Evolutionary conservation across 2,888 invertebrate genomes (phyloP).

Genomic region (Tholera decimalis): DNA sequence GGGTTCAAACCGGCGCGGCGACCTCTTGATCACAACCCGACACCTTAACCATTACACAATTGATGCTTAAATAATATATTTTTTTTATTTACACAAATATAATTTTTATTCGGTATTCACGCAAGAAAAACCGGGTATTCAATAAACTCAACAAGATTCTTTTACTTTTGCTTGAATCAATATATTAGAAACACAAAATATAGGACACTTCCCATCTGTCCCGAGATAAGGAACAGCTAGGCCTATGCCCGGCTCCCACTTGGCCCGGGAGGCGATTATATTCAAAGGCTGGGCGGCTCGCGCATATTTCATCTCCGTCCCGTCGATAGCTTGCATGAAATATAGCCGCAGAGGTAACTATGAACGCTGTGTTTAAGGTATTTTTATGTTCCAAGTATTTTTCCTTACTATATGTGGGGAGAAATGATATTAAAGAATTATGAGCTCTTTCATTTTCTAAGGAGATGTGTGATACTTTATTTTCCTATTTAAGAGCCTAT

Average conservation of each 20-base stretch:
- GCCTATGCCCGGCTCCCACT: conserved; percentile 23
- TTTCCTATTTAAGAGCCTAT: background rate
- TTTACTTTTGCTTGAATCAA: too few relatives aligned
- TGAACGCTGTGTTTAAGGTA: conserved; percentile 64
- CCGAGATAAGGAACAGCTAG: conserved; percentile 36
- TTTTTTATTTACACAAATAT: too few relatives aligned
- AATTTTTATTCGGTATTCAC: too few relatives aligned
- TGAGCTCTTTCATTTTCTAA: conserved; percentile 21
- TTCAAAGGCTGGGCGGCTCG: conserved; percentile 77
- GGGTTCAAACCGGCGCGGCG: too few relatives aligned
- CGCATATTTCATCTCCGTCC: conserved; percentile 83
- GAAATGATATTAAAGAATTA: conserved; percentile 24
- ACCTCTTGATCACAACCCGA: too few relatives aligned
- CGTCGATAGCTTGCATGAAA: conserved; percentile 83
- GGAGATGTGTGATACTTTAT: conserved; percentile 4
- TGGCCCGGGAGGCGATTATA: conserved; percentile 65
- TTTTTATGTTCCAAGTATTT: conserved; percentile 60
- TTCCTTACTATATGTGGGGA: conserved; percentile 23
- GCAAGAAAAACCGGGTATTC: too few relatives aligned
- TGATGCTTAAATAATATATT: too few relatives aligned
- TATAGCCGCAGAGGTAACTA: conserved; percentile 65
- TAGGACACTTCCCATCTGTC: background rate
- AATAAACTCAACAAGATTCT: too few relatives aligned
- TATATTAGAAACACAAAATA: too few relatives aligned
- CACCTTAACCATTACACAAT: too few relatives aligned